Percentiles rank a stretch among this genome's conserved stretches.
These are phyloP conservation scores for Coccyzus lansbergi DNA, from an alignment of 2,797 vertebrate genomes.

Conservation along the genomic window DNA sequence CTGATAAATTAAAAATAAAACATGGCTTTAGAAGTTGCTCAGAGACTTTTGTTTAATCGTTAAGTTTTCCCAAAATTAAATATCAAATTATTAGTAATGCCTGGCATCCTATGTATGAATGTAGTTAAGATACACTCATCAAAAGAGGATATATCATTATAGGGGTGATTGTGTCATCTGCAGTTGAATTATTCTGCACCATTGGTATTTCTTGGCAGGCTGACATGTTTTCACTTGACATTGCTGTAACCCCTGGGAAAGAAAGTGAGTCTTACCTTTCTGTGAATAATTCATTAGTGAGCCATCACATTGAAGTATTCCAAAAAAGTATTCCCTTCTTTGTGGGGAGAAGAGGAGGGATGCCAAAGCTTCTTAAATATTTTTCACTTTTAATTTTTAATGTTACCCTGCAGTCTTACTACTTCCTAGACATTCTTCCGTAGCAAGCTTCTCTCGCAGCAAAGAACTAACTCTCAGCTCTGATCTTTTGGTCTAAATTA, in stretches of 20 bases:
- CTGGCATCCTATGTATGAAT: neutral
- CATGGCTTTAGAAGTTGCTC: neutral
- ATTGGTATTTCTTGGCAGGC: constrained; percentile 44
- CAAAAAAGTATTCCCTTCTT: neutral
- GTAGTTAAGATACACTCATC: neutral
- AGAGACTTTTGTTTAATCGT: constrained; percentile 4
- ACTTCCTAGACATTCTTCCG: neutral
- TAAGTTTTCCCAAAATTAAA: neutral
- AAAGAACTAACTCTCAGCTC: neutral
- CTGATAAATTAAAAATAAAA: constrained; percentile 26
- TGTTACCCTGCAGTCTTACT: neutral
- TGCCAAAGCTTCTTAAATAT: neutral
- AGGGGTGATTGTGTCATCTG: neutral
- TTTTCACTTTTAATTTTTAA: neutral
- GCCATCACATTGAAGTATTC: neutral
- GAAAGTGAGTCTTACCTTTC: neutral
- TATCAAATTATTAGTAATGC: neutral
- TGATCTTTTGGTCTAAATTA: neutral
- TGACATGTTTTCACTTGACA: constrained; percentile 43
- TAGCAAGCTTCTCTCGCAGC: neutral
- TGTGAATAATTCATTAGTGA: constrained; percentile 14
- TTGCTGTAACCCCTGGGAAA: constrained; percentile 41
- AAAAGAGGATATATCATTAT: neutral
- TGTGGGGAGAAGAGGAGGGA: neutral
- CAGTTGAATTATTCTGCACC: constrained; percentile 12